Evolutionary conservation across 2,888 invertebrate species (phyloP).

Genomic region (Entomobrya proxima): DNA sequence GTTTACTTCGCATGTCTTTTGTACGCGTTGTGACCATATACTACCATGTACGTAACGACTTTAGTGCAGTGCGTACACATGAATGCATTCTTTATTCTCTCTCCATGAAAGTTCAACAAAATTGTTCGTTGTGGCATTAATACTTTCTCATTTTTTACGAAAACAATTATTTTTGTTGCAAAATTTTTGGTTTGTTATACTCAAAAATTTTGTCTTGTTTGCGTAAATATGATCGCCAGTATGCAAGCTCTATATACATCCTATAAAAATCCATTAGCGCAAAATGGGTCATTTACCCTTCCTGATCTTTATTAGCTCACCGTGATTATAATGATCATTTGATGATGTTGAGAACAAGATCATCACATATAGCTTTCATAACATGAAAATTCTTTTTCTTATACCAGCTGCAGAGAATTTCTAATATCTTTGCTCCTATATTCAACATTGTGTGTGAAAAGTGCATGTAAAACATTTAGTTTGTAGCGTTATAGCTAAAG

Average conservation of each 20-base stretch:
- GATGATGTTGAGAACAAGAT: not conserved
- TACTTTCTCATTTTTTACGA: not conserved
- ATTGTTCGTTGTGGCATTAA: not conserved
- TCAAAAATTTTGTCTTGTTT: slow-evolving; percentile 29
- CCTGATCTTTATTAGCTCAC: slow-evolving; percentile 54
- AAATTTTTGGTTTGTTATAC: not conserved
- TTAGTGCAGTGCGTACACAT: too few relatives aligned
- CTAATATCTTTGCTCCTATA: too few relatives aligned
- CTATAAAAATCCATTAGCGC: slow-evolving; percentile 3
- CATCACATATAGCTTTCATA: not conserved
- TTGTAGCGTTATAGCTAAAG: too few relatives aligned
- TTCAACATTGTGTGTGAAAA: too few relatives aligned
- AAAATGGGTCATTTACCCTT: slow-evolving; percentile 44
- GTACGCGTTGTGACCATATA: not conserved
- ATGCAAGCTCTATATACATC: not conserved
- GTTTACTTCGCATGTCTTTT: too few relatives aligned
- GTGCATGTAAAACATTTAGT: too few relatives aligned
- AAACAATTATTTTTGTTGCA: not conserved
- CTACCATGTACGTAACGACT: not conserved
- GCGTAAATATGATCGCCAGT: not conserved
- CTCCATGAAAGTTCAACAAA: slow-evolving; percentile 20
- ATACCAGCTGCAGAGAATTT: too few relatives aligned
- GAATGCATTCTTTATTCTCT: not conserved
- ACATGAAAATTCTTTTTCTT: not conserved
- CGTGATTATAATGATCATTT: not conserved